Evolutionary conservation across 2,888 invertebrate species (phyloP).

Genomic region (Drosophila ustulata): DNA sequence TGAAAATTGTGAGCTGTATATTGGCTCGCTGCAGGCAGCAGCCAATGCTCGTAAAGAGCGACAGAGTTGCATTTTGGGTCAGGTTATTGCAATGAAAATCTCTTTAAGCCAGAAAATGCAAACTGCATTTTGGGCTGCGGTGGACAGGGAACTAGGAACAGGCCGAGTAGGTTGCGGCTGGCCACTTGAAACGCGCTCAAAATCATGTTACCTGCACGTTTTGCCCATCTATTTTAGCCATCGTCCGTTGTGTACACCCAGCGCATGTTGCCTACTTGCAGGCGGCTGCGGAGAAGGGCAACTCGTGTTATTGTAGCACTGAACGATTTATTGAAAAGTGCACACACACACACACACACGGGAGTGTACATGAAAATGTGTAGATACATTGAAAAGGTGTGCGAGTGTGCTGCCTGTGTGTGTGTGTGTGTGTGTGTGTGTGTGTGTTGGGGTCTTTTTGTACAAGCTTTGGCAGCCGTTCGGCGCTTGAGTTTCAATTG

Average conservation of each 20-base stretch:
- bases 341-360: slow-evolving; percentile 43
- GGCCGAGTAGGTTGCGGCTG: slow-evolving; percentile 34
- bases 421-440: not conserved
- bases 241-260: slow-evolving; percentile 29
- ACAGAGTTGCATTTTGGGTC: slow-evolving; percentile 59
- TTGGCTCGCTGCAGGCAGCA: slow-evolving; percentile 51
- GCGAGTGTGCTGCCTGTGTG: slow-evolving; percentile 20
- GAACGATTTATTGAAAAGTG: slow-evolving; percentile 76
- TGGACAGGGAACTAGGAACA: slow-evolving; percentile 16
- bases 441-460: slow-evolving; percentile 35
- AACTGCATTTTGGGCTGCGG: slow-evolving; percentile 64
- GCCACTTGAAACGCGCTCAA: slow-evolving; percentile 63
- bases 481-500: slow-evolving; percentile 77
- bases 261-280: slow-evolving; percentile 49
- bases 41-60: slow-evolving; percentile 20
- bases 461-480: slow-evolving; percentile 50
- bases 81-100: slow-evolving; percentile 79
- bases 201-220: slow-evolving; percentile 79
- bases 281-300: slow-evolving; percentile 25
- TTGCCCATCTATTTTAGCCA: slow-evolving; percentile 64
- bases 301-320: slow-evolving; percentile 72
- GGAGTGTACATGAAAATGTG: slow-evolving; percentile 47
- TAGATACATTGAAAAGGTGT: slow-evolving; percentile 72
- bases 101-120: slow-evolving; percentile 75
- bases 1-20: slow-evolving; percentile 49